Evolutionary conservation across 2,797 vertebrate genomes (phyloP).

Genomic region (Poecilia picta): DNA sequence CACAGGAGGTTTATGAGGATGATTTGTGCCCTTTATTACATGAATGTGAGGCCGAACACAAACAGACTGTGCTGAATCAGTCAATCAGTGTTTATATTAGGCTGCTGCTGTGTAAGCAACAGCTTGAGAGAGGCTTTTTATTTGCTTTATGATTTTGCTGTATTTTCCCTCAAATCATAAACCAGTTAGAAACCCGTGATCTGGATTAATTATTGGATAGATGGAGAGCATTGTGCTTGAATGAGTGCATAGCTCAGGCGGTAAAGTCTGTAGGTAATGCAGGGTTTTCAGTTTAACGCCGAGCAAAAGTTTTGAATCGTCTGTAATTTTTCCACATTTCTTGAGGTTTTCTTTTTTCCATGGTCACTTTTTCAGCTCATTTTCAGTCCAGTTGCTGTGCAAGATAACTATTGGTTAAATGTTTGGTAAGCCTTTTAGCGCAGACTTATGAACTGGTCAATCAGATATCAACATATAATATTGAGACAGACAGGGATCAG

Average conservation of each 20-base stretch:
- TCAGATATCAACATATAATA: not conserved
- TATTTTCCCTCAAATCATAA: not conserved
- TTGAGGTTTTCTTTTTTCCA: not conserved
- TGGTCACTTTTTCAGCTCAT: not conserved
- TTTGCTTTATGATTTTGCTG: not conserved
- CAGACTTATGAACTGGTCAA: not conserved
- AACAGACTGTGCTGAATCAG: constrained; percentile 8
- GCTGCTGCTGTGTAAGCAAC: not conserved
- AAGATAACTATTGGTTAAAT: not conserved
- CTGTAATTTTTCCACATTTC: not conserved
- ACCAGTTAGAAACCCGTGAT: not conserved
- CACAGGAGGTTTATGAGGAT: constrained; percentile 9
- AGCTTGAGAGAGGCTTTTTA: not conserved
- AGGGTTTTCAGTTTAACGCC: not conserved
- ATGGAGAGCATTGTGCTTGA: not conserved
- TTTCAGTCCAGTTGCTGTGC: not conserved
- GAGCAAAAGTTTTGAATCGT: not conserved
- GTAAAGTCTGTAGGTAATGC: not conserved
- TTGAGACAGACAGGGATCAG: not conserved
- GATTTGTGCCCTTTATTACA: constrained; percentile 11
- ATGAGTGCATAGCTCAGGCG: not conserved
- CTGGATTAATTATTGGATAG: not conserved
- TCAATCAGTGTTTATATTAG: constrained; percentile 2
- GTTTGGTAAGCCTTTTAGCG: not conserved
- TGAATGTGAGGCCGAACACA: constrained; percentile 15